Conservation (phyloP, 2,888 invertebrate genomes). For the Unio delphinus region DNA sequence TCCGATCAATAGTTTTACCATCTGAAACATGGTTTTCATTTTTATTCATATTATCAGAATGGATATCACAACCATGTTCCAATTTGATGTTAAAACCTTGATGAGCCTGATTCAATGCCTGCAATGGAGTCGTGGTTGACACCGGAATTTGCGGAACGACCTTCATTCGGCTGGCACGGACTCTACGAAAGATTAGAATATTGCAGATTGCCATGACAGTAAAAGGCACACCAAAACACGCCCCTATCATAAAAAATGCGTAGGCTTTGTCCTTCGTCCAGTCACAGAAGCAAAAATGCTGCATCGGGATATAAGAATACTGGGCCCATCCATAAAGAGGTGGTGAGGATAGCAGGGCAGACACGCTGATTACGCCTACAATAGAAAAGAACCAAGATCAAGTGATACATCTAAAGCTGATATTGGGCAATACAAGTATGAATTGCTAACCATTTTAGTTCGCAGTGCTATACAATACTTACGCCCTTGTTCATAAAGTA, state of each 20-base stretch:
- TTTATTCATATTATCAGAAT: too few relatives aligned
- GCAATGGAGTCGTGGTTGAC: too few relatives aligned
- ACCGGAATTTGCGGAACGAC: constrained; percentile 4
- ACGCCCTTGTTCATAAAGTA: neutral
- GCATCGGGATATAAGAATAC: constrained; percentile 52
- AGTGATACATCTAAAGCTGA: too few relatives aligned
- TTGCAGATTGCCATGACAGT: constrained; percentile 61
- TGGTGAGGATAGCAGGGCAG: constrained; percentile 49
- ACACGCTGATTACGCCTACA: constrained; percentile 54
- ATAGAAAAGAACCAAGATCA: constrained; percentile 6
- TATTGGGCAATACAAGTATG: too few relatives aligned
- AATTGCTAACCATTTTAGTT: neutral
- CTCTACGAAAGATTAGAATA: constrained; percentile 44
- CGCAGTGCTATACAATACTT: neutral
- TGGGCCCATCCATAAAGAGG: constrained; percentile 62
- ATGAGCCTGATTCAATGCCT: too few relatives aligned
- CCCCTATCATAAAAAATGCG: constrained; percentile 62
- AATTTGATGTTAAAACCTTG: too few relatives aligned
- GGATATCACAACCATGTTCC: too few relatives aligned
- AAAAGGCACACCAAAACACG: constrained; percentile 63
- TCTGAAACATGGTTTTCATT: too few relatives aligned
- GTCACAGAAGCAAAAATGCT: constrained; percentile 63
- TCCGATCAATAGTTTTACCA: too few relatives aligned
- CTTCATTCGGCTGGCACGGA: constrained; percentile 40
- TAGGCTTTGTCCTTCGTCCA: constrained; percentile 57